Conservation (phyloP, 2,888 invertebrate genomes). For the Tenthredo amoena region DNA sequence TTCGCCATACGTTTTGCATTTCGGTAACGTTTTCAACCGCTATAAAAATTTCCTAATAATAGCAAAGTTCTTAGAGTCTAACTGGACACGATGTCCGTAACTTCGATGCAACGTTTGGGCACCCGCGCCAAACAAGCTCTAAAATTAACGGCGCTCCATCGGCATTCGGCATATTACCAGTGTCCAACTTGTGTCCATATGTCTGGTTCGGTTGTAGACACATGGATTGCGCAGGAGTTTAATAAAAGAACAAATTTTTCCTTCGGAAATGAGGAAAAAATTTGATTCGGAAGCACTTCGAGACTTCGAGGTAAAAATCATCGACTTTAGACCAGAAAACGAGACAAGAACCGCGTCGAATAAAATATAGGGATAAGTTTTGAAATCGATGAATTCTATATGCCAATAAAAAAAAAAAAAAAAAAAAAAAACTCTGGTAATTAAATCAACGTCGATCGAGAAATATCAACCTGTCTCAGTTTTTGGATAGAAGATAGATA, state of each 20-base stretch:
- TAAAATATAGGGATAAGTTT: too few species aligned
- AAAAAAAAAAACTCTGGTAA: background rate
- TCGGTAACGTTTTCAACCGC: background rate
- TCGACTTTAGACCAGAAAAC: background rate
- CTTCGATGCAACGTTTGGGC: slow-evolving; percentile 27
- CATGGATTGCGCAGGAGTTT: background rate
- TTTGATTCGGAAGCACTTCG: too few species aligned
- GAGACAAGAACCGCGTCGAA: too few species aligned
- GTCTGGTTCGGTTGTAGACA: background rate
- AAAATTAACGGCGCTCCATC: slow-evolving; percentile 40
- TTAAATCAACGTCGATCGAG: background rate
- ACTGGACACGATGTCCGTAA: slow-evolving; percentile 29
- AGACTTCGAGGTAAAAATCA: background rate
- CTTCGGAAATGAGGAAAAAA: too few species aligned
- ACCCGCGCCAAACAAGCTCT: slow-evolving; percentile 50
- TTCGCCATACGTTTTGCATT: background rate
- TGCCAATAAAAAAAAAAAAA: background rate
- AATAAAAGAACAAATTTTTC: too few species aligned
- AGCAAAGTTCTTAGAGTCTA: slow-evolving; percentile 24
- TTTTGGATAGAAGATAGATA: background rate
- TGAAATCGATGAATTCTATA: background rate
- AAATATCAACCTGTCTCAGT: background rate
- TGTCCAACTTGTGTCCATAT: slow-evolving; percentile 7
- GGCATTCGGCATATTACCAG: slow-evolving; percentile 10
- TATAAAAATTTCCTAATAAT: slow-evolving; percentile 29